Base-by-base conservation (phyloP, 2,888 invertebrate genomes). In the Brachynemurus nebulosus region DNA sequence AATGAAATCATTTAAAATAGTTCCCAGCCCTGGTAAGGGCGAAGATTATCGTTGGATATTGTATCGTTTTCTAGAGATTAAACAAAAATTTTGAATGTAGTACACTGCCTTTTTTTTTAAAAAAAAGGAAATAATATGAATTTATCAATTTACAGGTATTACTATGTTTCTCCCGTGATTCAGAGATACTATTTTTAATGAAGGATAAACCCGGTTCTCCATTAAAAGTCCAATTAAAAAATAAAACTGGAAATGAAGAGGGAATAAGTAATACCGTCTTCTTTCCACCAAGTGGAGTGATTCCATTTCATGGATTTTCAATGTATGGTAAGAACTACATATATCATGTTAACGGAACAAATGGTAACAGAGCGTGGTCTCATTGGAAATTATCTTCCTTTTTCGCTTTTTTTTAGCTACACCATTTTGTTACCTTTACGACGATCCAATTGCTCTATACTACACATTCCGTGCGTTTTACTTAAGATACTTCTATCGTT, bases 261-360 rank as follows among this genome's bases (percentile, higher is more conserved):
- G 19, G 8, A 7, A 8, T 20, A 4, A 83, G 84, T 54, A 80
- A 74, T 56, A 70, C 78, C 16, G 78, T 86, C 16, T 76, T 80
- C 34, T 91, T 90, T 59, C 95, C 96, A 6, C 95, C 95, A 1
- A 90, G 86, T 59, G 93, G 93, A 1, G 80, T 95, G 27, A 91
- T 96, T 52, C 95, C 95, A 1, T 95, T 93, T 64, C 93, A 96
- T 62, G 95, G 95, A 1, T 93, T 96, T 63, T 86, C 93, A 16
- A 95, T 96, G 95, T 93, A 92, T 63, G 90, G 91, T 91, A 70
- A 65, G 74, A 42, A 27, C 12, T 23, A 23, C 6, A 23, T 6
- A 9, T 7, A 23, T 7, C 9, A 7, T 23, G 9, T 23, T 23
- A 7, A 23, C n/a, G n/a, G 7, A 40, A n/a, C 16, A 2, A 38